Base-by-base conservation (phyloP, 2,797 vertebrate species). In the Vespertilio murinus region DNA sequence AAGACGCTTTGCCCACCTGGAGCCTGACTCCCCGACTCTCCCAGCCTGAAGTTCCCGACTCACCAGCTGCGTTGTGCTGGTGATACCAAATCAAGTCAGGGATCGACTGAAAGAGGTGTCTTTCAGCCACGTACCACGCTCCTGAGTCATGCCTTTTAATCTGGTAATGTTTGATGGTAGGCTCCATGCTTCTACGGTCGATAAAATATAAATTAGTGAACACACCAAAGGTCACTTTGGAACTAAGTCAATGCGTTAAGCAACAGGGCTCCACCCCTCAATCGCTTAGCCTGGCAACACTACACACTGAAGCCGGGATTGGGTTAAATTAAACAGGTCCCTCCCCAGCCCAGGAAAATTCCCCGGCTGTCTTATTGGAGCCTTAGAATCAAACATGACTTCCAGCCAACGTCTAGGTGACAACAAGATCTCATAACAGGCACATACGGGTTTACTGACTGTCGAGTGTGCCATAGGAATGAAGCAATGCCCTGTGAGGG, bases 11-110 rank as follows among this genome's bases (percentile, higher is more conserved):
- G 18, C 30, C 74, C 11, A 5, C 18, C n/a, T 18, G 35, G 28
- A 59, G 10, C 38, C 18, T 18, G 23, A 18, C 30, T 61, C 10
- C 30, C 30, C 11, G 9, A 1, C 42, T 14, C 75, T 23, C 28
- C 67, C 17, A 3, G 25, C 33, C 23, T 6, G 30, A 65, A 30
- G 22, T 23, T 35, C 49, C 30, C 25, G 38, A 69, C 59, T 97
- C 97, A 99, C 99, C 99, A 91, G 98, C 99, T 8, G 99, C 99
- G 2, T 99, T 99, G 98, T 99, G 99, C 84, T 98, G 98, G 81
- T 99, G 99, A 96, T 99, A 99, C 54, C 97, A 92, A 0, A 99
- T 98, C 80, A 99, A 96, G 0, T 99, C 99, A 6, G 99, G 98
- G 45, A 99, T 96, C 10, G 98, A 98, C 78, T 28, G 96, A 92